These are phyloP conservation scores for Lonchura striata DNA, from an alignment of 2,113 vertebrate genomes.

Conservation along the genomic window DNA sequence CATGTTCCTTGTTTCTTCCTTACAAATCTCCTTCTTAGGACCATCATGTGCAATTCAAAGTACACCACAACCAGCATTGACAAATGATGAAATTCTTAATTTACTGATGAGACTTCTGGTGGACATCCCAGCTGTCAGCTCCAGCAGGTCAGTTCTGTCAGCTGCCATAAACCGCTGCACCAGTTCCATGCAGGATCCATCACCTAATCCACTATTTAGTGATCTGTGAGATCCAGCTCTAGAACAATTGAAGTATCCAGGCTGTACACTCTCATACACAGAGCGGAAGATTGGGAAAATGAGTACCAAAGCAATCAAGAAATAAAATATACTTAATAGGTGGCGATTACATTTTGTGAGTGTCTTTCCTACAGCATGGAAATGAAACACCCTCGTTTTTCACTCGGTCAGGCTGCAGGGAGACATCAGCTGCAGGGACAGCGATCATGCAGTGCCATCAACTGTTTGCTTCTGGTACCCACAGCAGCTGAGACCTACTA, in stretches of 20 bases:
- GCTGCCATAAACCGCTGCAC: neutral
- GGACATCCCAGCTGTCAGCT: neutral
- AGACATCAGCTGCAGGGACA: neutral
- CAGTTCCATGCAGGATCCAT: neutral
- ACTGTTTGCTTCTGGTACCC: neutral
- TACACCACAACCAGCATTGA: neutral
- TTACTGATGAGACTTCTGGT: neutral
- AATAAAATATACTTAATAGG: neutral
- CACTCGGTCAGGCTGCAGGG: neutral
- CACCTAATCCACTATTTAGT: neutral
- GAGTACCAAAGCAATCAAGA: neutral
- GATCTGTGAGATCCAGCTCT: neutral
- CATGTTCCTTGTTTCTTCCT: neutral
- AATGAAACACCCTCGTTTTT: neutral
- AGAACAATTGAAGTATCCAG: neutral
- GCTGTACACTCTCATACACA: neutral
- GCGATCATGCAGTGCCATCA: constrained; percentile 38
- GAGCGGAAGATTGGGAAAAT: neutral
- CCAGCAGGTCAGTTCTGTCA: neutral
- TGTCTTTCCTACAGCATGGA: neutral
- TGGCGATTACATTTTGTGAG: neutral
- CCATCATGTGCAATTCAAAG: neutral
- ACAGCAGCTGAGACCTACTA: neutral
- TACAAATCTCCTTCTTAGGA: neutral
- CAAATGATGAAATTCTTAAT: neutral